A percentile compares a stretch with the other conserved stretches of the same genome.
These are phyloP conservation scores for Drosophila infuscata DNA, from an alignment of 2,888 invertebrate genomes.

Conservation along the genomic window DNA sequence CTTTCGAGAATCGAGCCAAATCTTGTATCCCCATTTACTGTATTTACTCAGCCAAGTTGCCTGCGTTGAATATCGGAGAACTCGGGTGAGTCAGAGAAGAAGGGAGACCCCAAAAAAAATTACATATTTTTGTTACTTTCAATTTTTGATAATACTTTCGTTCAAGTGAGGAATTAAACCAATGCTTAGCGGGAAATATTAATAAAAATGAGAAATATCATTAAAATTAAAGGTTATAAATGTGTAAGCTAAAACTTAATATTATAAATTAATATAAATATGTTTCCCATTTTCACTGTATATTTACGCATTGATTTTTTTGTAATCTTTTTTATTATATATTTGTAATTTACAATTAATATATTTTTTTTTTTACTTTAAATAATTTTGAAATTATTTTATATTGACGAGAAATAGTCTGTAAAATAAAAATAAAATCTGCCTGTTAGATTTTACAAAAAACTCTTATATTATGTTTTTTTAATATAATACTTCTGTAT, in stretches of 20 bases:
- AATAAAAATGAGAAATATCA: too few species aligned
- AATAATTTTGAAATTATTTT: not conserved
- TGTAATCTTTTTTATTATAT: not conserved
- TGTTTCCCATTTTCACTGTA: not conserved
- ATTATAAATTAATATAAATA: not conserved
- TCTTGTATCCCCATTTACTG: too few species aligned
- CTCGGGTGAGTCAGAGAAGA: not conserved
- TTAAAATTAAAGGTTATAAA: not conserved
- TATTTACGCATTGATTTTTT: too few species aligned
- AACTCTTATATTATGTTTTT: not conserved
- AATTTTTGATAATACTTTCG: too few species aligned
- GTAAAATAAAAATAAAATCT: not conserved
- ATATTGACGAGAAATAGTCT: not conserved
- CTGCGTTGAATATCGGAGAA: too few species aligned
- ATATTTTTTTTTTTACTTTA: rapidly evolving
- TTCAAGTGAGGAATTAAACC: not conserved
- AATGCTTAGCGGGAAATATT: not conserved
- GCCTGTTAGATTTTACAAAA: rapidly evolving
- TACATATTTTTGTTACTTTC: not conserved
- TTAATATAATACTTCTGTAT: not conserved
- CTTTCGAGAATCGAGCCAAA: not conserved
- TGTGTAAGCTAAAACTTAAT: not conserved
- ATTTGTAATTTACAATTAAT: not conserved
- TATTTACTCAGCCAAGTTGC: not conserved
- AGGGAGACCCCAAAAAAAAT: not conserved